These are phyloP conservation scores for Cylindroiulus punctatus DNA, from an alignment of 2,888 invertebrate species.

Conservation along the genomic window DNA sequence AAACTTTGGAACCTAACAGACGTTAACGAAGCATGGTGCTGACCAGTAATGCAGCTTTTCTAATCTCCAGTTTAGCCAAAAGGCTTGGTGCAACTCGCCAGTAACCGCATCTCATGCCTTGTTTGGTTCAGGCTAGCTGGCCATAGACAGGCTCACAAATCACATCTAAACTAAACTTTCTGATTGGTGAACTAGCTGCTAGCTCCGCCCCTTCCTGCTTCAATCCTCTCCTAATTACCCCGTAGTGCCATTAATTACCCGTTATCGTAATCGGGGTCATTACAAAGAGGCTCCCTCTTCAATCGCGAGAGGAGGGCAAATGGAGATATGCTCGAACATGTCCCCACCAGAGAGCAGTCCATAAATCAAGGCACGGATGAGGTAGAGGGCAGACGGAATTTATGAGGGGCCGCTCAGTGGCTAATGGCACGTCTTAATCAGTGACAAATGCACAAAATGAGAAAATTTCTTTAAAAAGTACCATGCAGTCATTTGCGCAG, in stretches of 20 bases:
- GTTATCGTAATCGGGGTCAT: conserved; percentile 19
- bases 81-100: too few species aligned
- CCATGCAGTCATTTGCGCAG: too few species aligned
- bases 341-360: conserved; percentile 6
- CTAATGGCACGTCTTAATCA: neutral
- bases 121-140: too few species aligned
- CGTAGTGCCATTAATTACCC: conserved; percentile 3
- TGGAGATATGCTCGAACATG: neutral
- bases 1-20: too few species aligned
- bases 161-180: neutral
- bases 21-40: too few species aligned
- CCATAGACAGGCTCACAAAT: neutral
- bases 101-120: too few species aligned
- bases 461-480: too few species aligned
- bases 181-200: neutral
- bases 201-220: neutral
- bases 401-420: neutral
- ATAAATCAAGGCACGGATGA: neutral
- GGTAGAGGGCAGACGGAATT: neutral
- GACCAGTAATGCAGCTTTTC: too few species aligned
- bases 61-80: too few species aligned
- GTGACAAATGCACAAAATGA: neutral
- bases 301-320: neutral
- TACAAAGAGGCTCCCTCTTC: neutral
- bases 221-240: neutral